These are phyloP conservation scores for Mythimna pallens DNA, from an alignment of 2,888 invertebrate genomes.

Conservation along the genomic window DNA sequence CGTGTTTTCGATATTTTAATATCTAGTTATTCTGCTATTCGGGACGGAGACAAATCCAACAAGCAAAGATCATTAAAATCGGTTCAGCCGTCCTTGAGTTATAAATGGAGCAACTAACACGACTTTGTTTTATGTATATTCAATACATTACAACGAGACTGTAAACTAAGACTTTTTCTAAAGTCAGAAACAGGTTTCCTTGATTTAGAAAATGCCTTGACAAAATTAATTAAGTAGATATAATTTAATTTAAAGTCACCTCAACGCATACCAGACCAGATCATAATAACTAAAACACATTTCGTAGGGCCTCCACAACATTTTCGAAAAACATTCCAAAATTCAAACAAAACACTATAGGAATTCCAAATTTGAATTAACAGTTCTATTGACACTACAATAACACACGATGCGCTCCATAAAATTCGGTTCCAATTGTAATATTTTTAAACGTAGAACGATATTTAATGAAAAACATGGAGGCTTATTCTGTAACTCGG, in stretches of 20 bases:
- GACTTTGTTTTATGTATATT: no score
- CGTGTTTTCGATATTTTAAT: no score
- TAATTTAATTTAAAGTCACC: background rate
- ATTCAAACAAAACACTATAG: background rate
- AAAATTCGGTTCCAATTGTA: slow-evolving; percentile 53
- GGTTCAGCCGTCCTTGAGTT: no score
- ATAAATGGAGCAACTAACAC: no score
- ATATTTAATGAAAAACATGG: slow-evolving; percentile 44
- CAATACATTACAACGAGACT: no score
- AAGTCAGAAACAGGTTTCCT: no score
- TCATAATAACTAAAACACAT: slow-evolving; percentile 33
- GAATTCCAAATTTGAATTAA: background rate
- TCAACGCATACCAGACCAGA: slow-evolving; percentile 27
- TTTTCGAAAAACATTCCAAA: background rate
- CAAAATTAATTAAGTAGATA: no score
- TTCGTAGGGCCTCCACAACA: slow-evolving; percentile 49
- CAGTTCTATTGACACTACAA: slow-evolving; percentile 20
- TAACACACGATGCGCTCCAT: slow-evolving; percentile 27
- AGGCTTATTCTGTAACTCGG: slow-evolving; percentile 51
- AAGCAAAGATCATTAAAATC: no score
- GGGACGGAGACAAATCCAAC: no score
- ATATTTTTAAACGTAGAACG: slow-evolving; percentile 17
- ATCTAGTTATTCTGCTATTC: no score
- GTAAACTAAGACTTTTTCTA: no score
- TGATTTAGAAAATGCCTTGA: no score